phyloP scores from a whole-genome alignment of 1,140 invertebrate genomes.

The Halyomorpha halys region DNA sequence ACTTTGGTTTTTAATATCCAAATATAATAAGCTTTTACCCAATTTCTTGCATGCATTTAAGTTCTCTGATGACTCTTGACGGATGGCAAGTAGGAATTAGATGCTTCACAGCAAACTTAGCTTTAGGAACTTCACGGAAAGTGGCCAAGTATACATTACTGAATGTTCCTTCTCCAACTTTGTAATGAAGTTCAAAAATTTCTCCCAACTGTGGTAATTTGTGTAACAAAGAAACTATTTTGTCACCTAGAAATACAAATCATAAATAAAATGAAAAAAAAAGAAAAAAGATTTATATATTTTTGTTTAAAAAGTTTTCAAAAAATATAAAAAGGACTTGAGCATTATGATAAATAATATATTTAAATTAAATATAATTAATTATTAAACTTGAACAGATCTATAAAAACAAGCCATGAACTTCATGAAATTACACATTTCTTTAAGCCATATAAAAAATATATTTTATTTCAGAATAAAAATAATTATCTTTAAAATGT shows the following conservation, averaged over 20 bases:
- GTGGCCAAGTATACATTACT: constrained; percentile 68
- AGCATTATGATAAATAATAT: too few species aligned
- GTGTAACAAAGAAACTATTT: constrained; percentile 34
- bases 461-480: too few species aligned
- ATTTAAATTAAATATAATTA: too few species aligned
- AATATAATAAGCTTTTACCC: constrained; percentile 44
- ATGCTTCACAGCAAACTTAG: constrained; percentile 68
- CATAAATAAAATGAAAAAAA: not conserved
- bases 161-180: constrained; percentile 71
- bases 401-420: too few species aligned
- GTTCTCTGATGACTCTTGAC: constrained; percentile 60
- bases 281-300: not conserved
- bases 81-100: constrained; percentile 73
- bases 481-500: too few species aligned
- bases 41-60: constrained; percentile 65
- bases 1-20: not conserved
- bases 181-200: constrained; percentile 54
- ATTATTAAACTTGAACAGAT: too few species aligned
- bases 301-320: too few species aligned
- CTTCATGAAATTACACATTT: too few species aligned
- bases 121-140: constrained; percentile 45
- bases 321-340: too few species aligned
- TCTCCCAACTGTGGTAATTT: constrained; percentile 50
- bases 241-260: not conserved
- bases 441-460: too few species aligned